Evolutionary conservation across 2,797 vertebrate genomes (phyloP).

Genomic region (Pseudochirops cupreus): DNA sequence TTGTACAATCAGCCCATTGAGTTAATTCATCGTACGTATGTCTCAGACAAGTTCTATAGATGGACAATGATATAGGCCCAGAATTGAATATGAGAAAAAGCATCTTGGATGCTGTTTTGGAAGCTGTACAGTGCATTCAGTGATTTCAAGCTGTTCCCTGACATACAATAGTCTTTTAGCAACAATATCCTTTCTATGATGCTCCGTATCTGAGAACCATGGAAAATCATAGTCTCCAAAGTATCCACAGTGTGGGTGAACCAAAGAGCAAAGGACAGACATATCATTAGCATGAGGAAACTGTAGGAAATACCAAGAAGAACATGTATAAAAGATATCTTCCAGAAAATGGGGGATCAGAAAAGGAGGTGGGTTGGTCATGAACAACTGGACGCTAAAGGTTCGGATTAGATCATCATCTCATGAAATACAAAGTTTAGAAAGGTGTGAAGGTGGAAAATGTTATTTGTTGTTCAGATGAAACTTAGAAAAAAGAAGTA

Average conservation of each 20-base stretch:
- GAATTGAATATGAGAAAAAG: neutral
- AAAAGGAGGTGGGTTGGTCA: neutral
- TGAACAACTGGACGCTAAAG: neutral
- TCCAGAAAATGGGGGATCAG: neutral
- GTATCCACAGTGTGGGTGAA: neutral
- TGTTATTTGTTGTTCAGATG: neutral
- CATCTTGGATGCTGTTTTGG: neutral
- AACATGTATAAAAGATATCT: neutral
- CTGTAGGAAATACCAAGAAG: neutral
- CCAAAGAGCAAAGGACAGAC: neutral
- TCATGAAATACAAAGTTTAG: neutral
- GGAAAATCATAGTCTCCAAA: neutral
- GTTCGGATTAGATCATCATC: neutral
- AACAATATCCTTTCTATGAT: neutral
- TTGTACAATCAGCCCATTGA: neutral
- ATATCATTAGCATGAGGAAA: neutral
- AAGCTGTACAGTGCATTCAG: neutral
- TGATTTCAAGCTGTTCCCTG: neutral
- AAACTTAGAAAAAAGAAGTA: neutral
- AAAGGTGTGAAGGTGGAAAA: neutral
- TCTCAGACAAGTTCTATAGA: neutral
- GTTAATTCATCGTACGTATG: neutral
- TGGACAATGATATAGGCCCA: neutral
- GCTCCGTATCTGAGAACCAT: neutral
- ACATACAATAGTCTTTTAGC: neutral